A percentile compares a stretch with the other conserved stretches of the same genome.
These are phyloP conservation scores for Meloidogyne floridensis DNA, from an alignment of 1,140 invertebrate genomes.

Conservation along the genomic window DNA sequence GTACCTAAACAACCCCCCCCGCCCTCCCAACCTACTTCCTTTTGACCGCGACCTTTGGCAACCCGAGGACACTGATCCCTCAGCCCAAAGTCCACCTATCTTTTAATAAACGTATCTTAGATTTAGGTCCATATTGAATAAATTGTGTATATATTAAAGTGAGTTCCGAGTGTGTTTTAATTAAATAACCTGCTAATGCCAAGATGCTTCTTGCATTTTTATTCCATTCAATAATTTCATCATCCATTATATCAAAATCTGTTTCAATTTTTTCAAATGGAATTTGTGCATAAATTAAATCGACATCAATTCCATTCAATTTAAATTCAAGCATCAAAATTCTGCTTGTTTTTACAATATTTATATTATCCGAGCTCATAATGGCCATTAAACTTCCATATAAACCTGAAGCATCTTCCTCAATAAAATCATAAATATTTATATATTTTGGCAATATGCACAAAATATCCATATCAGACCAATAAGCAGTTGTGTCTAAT, in stretches of 20 bases:
- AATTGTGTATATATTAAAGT: too few species aligned
- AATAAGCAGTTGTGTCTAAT: not conserved
- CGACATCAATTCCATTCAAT: too few species aligned
- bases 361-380: not conserved
- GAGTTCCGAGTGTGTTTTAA: too few species aligned
- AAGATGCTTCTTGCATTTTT: not conserved
- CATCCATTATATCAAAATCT: not conserved
- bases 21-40: too few species aligned
- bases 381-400: not conserved
- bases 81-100: too few species aligned
- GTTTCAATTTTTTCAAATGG: not conserved
- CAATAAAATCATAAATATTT: slow-evolving; percentile 10
- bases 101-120: too few species aligned
- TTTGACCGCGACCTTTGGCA: too few species aligned
- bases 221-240: not conserved
- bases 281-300: too few species aligned
- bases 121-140: too few species aligned
- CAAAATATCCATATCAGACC: not conserved
- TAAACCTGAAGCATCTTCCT: not conserved
- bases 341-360: slow-evolving; percentile 5
- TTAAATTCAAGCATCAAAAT: not conserved
- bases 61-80: too few species aligned
- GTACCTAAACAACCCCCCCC: too few species aligned
- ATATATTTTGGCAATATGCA: slow-evolving; percentile 7
- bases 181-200: not conserved